Base-by-base conservation (phyloP, 2,888 invertebrate species). In the Pollenia angustigena region DNA sequence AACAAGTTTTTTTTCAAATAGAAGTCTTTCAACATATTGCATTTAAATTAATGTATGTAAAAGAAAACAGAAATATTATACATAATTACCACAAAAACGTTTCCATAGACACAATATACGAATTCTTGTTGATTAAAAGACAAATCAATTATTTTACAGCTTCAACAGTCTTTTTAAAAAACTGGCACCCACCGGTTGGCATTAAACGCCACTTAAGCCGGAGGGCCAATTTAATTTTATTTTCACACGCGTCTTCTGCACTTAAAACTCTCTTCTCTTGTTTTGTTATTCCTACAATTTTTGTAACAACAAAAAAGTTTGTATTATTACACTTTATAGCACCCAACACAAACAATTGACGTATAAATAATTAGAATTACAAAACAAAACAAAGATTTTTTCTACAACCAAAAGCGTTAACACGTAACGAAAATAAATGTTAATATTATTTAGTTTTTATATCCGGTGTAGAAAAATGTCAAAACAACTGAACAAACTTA, bases 131-230 rank as follows among this genome's bases (percentile, higher is more conserved):
- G 48, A 14, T 50, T 18, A 40, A 11, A 50, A 50, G 40, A 18
- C 10, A 68, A 42, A 52, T 40, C 40, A 46, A 46, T 60, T 46
- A 44, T 48, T 40, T 56, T n/a, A 23, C 46, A 7, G 66, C 66
- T 78, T n/a, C 12, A 11, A 56, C 46, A 68, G 32, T 64, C 64
- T 23, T 18, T 18, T 46, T 68, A 74, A 62, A 46, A 18, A 52
- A 75, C 44, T 69, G 86, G 64, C 68, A 46, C 71, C 79, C 80
- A 64, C 82, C 75, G 75, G 86, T 76, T 80, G 82, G 52, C 86
- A 66, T 44, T 71, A 52, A 79, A 69, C 44, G 69, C 71, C 75
- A 71, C 75, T 86, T 75, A 52, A 48, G 58, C 82, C 75, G 82
- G 82, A 82, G 85, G 79, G 58, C 46, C n/a, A 75, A 4, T 16